Evolutionary conservation across 2,113 vertebrate species (phyloP), one percentile per base, ranked within the genome.

Genomic region (Nannobrachium achirus): DNA sequence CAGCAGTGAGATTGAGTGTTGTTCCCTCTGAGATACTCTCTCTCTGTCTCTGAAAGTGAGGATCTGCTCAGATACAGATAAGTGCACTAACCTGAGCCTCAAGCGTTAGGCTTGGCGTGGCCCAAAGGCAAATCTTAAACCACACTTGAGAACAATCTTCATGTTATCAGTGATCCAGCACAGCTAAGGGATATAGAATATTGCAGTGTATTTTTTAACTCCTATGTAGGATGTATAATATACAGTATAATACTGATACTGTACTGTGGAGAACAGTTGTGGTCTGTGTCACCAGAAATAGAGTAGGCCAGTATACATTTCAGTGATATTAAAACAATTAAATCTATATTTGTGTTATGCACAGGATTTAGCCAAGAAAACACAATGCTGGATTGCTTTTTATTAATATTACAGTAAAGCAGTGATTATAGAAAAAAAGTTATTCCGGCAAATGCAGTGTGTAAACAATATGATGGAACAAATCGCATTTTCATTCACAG

Each of bases 71-170:
- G 49, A 63, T n/a, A n/a, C n/a, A n/a, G n/a, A n/a, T n/a, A n/a
- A n/a, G n/a, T n/a, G n/a, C n/a, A n/a, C n/a, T n/a, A n/a, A n/a
- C n/a, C n/a, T n/a, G n/a, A n/a, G n/a, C n/a, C n/a, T n/a, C n/a
- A n/a, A n/a, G n/a, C n/a, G n/a, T n/a, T n/a, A 70, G 67, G 69
- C 10, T 68, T 66, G 71, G 19, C 55, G 8, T 11, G n/a, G 75
- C 55, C 67, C 51, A 19, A 56, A 15, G 69, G 66, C 57, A 56
- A 56, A 42, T 75, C 53, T 61, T 41, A 19, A 70, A 53, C 60
- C 46, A 72, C 64, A 49, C 48, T 63, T 57, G 62, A 56, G 25
- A 62, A 73, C 15, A 63, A 40, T 70, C 15, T 41, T 66, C 48
- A 66, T 39, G 10, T 44, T 59, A 51, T 69, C 57, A 65, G 11